These are phyloP conservation scores for Drosophila glabriapex DNA, from an alignment of 2,888 invertebrate species.

Conservation along the genomic window DNA sequence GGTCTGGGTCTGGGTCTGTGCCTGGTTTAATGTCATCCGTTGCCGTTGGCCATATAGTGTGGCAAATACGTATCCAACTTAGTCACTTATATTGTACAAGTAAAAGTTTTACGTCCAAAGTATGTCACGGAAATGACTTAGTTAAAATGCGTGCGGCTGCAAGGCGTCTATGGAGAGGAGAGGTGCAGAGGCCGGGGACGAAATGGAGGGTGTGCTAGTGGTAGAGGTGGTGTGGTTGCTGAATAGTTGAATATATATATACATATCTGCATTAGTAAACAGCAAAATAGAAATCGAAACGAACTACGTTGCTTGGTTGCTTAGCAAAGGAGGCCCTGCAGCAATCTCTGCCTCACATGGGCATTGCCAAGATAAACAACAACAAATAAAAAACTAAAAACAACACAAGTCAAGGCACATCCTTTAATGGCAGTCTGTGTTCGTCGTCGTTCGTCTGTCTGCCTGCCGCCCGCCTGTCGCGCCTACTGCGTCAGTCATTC, in stretches of 20 bases:
- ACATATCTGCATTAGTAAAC: conserved; percentile 68
- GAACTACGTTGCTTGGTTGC: too few species aligned
- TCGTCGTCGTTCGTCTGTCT: conserved; percentile 35
- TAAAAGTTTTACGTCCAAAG: conserved; percentile 71
- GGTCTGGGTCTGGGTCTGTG: conserved; percentile 19
- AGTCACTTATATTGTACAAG: conserved; percentile 25
- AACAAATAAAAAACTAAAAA: conserved; percentile 32
- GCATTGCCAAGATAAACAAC: conserved; percentile 58
- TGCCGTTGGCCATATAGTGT: conserved; percentile 52
- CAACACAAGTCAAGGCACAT: conserved; percentile 63
- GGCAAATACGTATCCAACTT: conserved; percentile 22
- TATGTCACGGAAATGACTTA: conserved; percentile 80
- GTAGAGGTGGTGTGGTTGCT: conserved; percentile 32
- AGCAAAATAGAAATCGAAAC: conserved; percentile 80
- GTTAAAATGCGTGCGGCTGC: conserved; percentile 71
- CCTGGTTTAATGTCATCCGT: conserved; percentile 79
- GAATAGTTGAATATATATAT: conserved; percentile 45
- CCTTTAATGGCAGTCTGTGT: conserved; percentile 73
- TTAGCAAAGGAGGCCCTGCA: conserved; percentile 52
- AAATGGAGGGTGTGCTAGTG: background rate
- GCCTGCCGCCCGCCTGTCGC: conserved; percentile 55
- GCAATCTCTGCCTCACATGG: conserved; percentile 56
- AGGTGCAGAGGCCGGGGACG: background rate
- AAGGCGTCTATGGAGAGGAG: background rate
- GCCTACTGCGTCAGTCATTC: conserved; percentile 60